These are phyloP conservation scores for Panthera leo DNA, from an alignment of 2,113 vertebrate species.

Conservation along the genomic window DNA sequence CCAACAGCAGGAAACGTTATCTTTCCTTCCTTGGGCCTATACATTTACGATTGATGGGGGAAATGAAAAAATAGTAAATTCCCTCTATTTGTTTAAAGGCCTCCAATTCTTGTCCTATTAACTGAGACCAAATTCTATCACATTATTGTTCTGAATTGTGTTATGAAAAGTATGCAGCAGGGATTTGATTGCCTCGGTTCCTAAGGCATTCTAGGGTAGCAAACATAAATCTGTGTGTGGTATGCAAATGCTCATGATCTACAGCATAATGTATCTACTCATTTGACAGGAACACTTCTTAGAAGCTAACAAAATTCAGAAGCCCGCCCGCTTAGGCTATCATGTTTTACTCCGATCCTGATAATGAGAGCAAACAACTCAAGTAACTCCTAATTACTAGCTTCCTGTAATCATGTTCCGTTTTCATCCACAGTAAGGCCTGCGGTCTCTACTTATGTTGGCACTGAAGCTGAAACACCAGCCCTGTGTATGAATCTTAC, in stretches of 20 bases:
- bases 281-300: not conserved
- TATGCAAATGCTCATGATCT: constrained; percentile 35
- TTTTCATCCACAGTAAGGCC: not conserved
- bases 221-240: not conserved
- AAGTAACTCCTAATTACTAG: not conserved
- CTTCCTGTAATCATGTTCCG: not conserved
- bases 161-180: constrained; percentile 43
- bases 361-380: not conserved
- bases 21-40: not conserved
- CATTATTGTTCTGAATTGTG: constrained; percentile 35
- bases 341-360: not conserved
- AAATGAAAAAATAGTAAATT: constrained; percentile 29
- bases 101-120: constrained; percentile 43
- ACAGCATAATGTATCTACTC: not conserved
- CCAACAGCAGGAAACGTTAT: constrained; percentile 13
- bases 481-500: constrained; percentile 75
- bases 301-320: constrained; percentile 8
- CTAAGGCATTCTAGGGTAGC: not conserved
- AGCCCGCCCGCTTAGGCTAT: not conserved
- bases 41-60: not conserved
- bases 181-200: constrained; percentile 33
- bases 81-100: constrained; percentile 33
- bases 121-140: constrained; percentile 49
- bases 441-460: not conserved
- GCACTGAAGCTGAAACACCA: not conserved